A percentile compares a stretch with the other conserved stretches of the same genome.
Evolutionary conservation across 2,888 invertebrate species (phyloP).

Genomic region (Lordiphosa andalusiaca): DNA sequence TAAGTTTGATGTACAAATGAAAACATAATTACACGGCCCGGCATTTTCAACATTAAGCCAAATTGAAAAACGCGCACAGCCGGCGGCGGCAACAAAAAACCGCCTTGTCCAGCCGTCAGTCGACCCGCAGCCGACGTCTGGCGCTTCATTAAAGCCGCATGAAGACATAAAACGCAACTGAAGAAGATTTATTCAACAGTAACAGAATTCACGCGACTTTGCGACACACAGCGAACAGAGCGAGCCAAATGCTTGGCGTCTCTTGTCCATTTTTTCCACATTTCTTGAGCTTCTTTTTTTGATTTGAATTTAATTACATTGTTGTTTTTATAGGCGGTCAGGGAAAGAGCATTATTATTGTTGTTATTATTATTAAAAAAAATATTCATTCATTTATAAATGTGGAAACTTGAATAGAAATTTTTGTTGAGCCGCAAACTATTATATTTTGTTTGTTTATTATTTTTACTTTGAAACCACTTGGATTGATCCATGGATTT

Average conservation of each 20-base stretch:
- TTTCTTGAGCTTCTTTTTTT: not conserved
- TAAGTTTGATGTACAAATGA: conserved; percentile 52
- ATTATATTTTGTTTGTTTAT: too few species aligned
- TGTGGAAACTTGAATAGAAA: too few species aligned
- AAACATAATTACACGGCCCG: conserved; percentile 60
- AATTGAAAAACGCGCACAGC: conserved; percentile 42
- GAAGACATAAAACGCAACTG: conserved; percentile 52
- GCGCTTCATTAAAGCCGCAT: conserved; percentile 24
- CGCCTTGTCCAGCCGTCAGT: not conserved
- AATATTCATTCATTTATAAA: too few species aligned
- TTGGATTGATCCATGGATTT: too few species aligned
- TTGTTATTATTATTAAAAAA: too few species aligned
- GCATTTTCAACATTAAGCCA: conserved; percentile 46
- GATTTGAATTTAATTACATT: too few species aligned
- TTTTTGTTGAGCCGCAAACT: too few species aligned
- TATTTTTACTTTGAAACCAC: too few species aligned
- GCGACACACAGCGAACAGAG: not conserved
- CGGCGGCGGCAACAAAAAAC: conserved; percentile 28
- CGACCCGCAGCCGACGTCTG: too few species aligned
- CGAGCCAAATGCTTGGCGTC: conserved; percentile 2
- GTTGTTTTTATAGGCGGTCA: too few species aligned
- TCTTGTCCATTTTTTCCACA: conserved; percentile 22
- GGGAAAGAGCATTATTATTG: too few species aligned
- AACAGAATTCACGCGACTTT: conserved; percentile 25
- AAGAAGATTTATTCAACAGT: conserved; percentile 51